A percentile compares a stretch with the other conserved stretches of the same genome.
Evolutionary conservation across 2,888 invertebrate species (phyloP).

Genomic region (Malthinus seriepunctatus): DNA sequence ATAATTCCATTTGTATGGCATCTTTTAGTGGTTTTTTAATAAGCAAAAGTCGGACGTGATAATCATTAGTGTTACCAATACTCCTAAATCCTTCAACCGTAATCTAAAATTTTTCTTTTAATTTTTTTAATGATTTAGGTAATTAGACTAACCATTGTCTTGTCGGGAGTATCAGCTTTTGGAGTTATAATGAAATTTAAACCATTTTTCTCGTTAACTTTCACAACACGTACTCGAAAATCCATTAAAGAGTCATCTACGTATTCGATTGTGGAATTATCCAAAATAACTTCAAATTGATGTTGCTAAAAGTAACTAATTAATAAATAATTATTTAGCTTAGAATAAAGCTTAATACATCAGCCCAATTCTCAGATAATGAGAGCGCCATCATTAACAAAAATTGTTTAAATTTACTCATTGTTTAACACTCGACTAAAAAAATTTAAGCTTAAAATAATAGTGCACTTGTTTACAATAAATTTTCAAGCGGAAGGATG

Average conservation of each 20-base stretch:
- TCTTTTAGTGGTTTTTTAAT: background rate
- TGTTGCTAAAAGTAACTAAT: background rate
- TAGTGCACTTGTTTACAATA: too few relatives aligned
- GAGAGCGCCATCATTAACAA: too few relatives aligned
- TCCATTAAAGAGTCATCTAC: background rate
- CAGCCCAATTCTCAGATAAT: too few relatives aligned
- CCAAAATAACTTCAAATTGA: background rate
- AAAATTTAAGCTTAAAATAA: too few relatives aligned
- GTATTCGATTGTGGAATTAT: background rate
- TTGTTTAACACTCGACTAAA: too few relatives aligned
- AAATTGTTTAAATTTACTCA: too few relatives aligned
- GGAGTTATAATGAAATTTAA: conserved; percentile 16
- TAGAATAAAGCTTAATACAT: too few relatives aligned
- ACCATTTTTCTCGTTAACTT: conserved; percentile 2
- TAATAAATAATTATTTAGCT: too few relatives aligned
- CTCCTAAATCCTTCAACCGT: background rate
- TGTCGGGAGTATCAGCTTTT: background rate
- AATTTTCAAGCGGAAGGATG: too few relatives aligned
- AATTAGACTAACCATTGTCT: background rate
- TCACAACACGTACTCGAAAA: background rate
- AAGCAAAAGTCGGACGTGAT: background rate
- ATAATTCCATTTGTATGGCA: conserved; percentile 3
- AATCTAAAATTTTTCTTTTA: background rate
- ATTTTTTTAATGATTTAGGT: too few relatives aligned
- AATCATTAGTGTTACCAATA: background rate